Base-by-base conservation (phyloP, 2,888 invertebrate species). In the Poecilobothrus nobilitatus region DNA sequence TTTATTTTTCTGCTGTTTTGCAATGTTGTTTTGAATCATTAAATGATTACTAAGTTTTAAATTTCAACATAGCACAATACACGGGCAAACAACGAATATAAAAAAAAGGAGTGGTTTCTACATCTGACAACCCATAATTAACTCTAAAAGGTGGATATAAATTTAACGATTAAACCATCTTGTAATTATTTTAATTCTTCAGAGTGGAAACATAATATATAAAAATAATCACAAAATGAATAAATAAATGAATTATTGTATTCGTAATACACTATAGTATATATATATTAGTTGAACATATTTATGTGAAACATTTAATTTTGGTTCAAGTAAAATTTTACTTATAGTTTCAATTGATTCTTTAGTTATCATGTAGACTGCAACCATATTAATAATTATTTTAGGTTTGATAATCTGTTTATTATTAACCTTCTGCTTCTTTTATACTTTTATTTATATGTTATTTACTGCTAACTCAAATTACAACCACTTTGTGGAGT, bases 61-160 rank as follows among this genome's bases (percentile, higher is more conserved):
- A 53, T 53, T 53, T 53, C 53, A 53, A 53, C 53, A 53, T 27
- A 27, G 5, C 53, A 53, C 53, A 53, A 53, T 5, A 53, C 18
- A 18, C 53, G 18, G 18, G 15, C 15, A 53, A 53, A 53, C 15
- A 53, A 53, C 15, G 18, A 53, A 53, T 12, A 53, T 18, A 18
- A 18, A 53, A 34, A n/a, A 65, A 65, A n/a, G 65, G 65, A 20
- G 65, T 65, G 65, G 65, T 65, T 65, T 65, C 37, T 65, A 15
- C 65, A 65, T 34, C 65, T 65, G 65, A 65, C 65, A 65, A 37
- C 65, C 65, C 33, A n/a, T 65, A 65, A 65, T 65, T 65, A 65
- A 65, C 33, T 65, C 18, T 65, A 65, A 65, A 65, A 65, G 65
- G 65, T 65, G 65, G 65, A 65, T 65, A 65, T 65, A 65, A 65